These are phyloP conservation scores for Cebus imitator DNA, from an alignment of 2,113 vertebrate genomes.

Conservation along the genomic window DNA sequence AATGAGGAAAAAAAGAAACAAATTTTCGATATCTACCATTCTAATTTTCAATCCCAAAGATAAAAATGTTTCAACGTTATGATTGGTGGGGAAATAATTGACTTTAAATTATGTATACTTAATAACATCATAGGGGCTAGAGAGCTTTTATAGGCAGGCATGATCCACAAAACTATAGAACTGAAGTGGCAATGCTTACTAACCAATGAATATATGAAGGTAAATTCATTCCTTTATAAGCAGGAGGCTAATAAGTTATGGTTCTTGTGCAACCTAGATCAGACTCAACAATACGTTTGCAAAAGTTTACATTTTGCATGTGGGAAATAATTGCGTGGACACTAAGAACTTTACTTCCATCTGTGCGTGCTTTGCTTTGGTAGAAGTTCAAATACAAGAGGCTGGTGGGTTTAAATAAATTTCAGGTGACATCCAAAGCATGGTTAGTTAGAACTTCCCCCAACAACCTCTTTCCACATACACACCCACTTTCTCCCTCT, in stretches of 20 bases:
- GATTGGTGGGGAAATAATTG: not conserved
- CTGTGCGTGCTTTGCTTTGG: slow-evolving; percentile 72
- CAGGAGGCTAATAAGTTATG: not conserved
- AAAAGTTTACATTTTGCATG: slow-evolving; percentile 61
- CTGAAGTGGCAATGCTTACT: not conserved
- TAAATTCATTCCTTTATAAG: not conserved
- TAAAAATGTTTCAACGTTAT: not conserved
- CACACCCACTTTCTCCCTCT: not conserved
- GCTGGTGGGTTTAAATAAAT: slow-evolving; percentile 78
- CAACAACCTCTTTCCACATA: not conserved
- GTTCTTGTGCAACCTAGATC: not conserved
- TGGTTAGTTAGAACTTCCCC: slow-evolving; percentile 63
- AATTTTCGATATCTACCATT: slow-evolving; percentile 20
- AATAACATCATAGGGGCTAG: not conserved
- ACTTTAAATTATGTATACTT: not conserved
- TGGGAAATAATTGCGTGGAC: slow-evolving; percentile 60
- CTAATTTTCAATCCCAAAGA: not conserved
- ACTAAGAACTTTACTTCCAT: slow-evolving; percentile 75
- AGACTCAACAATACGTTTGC: slow-evolving; percentile 50
- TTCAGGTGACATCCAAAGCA: slow-evolving; percentile 67
- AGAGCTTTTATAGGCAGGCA: not conserved
- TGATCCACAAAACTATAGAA: not conserved
- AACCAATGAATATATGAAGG: not conserved
- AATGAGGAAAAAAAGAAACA: not conserved
- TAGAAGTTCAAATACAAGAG: slow-evolving; percentile 78